Evolutionary conservation across 2,113 vertebrate species (phyloP).

Genomic region (Hippocampus guttulatus): DNA sequence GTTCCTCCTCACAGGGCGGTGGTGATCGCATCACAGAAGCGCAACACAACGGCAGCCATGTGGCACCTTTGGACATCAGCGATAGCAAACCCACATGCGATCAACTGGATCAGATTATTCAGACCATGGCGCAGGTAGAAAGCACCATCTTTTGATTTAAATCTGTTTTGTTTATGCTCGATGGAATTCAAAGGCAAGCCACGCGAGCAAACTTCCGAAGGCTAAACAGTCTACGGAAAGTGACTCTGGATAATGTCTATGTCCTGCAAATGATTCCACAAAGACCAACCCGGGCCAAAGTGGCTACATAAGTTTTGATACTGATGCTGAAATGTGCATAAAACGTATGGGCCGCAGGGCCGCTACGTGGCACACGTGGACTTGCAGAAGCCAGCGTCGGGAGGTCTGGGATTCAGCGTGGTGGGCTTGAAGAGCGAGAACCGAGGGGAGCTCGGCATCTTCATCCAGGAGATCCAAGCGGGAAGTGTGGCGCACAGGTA

Average conservation of each 20-base stretch:
- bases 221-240: too few relatives aligned
- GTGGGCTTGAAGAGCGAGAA: slow-evolving; percentile 90
- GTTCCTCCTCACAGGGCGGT: slow-evolving; percentile 36
- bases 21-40: slow-evolving; percentile 67
- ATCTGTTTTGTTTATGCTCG: neutral
- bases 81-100: slow-evolving; percentile 71
- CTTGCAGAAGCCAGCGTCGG: slow-evolving; percentile 80
- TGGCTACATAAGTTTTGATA: neutral
- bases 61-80: slow-evolving; percentile 61
- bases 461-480: slow-evolving; percentile 91
- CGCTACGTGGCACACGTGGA: slow-evolving; percentile 83
- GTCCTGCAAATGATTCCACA: neutral
- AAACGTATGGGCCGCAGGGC: slow-evolving; percentile 68
- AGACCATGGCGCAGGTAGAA: slow-evolving; percentile 88
- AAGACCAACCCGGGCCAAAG: neutral
- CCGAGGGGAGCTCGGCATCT: slow-evolving; percentile 90
- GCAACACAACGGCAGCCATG: slow-evolving; percentile 76
- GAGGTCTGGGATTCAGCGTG: slow-evolving; percentile 90
- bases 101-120: slow-evolving; percentile 82
- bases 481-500: slow-evolving; percentile 88
- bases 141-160: neutral
- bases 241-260: too few relatives aligned
- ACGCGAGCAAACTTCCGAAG: too few relatives aligned
- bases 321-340: neutral
- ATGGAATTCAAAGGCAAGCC: too few relatives aligned